These are phyloP conservation scores for Drosophila auraria DNA, from an alignment of 1,140 invertebrate genomes.

Conservation along the genomic window DNA sequence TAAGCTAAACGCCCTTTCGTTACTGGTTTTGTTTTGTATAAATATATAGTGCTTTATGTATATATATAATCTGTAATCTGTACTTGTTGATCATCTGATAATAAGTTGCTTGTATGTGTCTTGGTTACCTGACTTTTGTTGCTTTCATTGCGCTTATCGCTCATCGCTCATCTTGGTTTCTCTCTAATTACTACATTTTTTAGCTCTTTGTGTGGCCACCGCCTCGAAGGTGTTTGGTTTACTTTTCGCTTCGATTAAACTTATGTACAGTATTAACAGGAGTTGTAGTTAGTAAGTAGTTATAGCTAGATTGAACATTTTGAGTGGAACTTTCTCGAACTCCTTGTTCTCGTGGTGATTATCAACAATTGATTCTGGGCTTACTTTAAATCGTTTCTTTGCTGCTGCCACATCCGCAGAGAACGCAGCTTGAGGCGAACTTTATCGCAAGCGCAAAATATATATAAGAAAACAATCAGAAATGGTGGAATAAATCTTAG, in stretches of 20 bases:
- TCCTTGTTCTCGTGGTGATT: slow-evolving; percentile 10
- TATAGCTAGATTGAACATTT: slow-evolving; percentile 70
- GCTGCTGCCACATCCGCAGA: slow-evolving; percentile 70
- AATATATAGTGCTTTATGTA: slow-evolving; percentile 67
- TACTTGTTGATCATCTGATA: slow-evolving; percentile 55
- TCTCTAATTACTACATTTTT: slow-evolving; percentile 37
- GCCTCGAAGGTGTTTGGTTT: slow-evolving; percentile 33
- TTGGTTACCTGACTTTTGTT: slow-evolving; percentile 76
- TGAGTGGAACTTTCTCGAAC: slow-evolving; percentile 36
- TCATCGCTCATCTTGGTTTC: slow-evolving; percentile 23
- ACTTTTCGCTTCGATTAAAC: slow-evolving; percentile 21
- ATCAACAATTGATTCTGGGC: slow-evolving; percentile 49
- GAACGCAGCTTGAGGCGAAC: slow-evolving; percentile 73
- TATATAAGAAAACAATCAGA: slow-evolving; percentile 13
- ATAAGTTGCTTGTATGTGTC: slow-evolving; percentile 58
- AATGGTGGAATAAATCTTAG: slow-evolving; percentile 18
- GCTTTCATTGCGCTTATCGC: slow-evolving; percentile 58
- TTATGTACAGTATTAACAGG: slow-evolving; percentile 73
- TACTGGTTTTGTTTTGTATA: slow-evolving; percentile 54
- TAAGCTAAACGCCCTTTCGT: slow-evolving; percentile 51
- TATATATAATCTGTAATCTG: slow-evolving; percentile 55
- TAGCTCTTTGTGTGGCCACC: slow-evolving; percentile 66
- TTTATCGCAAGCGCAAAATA: slow-evolving; percentile 38
- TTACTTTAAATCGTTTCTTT: slow-evolving; percentile 58
- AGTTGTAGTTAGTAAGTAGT: slow-evolving; percentile 20